Conservation (phyloP, 1,140 invertebrate genomes). For the Berghia stephanieae region DNA sequence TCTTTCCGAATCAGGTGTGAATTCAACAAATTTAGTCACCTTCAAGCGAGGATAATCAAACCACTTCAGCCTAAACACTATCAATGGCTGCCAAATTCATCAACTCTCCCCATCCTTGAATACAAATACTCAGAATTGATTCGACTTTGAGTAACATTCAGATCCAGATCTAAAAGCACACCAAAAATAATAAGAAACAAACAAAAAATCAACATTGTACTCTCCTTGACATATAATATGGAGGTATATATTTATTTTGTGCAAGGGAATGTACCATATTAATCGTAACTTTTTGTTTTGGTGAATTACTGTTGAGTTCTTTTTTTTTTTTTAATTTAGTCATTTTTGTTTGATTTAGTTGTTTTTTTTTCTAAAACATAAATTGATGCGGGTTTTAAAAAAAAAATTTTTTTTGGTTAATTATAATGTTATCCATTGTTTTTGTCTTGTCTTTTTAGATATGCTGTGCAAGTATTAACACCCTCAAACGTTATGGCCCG, state of each 20-base stretch:
- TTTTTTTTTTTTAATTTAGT: background rate
- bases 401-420: background rate
- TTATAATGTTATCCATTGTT: background rate
- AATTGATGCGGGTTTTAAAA: background rate
- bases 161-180: no score
- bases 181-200: no score
- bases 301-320: background rate
- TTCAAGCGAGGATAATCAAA: no score
- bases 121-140: no score
- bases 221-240: no score
- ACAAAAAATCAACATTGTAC: no score
- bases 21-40: no score
- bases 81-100: no score
- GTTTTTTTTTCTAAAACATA: slow-evolving; percentile 1
- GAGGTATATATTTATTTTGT: background rate
- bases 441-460: slow-evolving; percentile 69
- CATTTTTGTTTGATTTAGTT: background rate
- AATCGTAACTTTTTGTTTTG: background rate
- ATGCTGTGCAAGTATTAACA: slow-evolving; percentile 93
- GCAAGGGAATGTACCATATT: background rate
- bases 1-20: no score
- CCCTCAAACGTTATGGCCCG: slow-evolving; percentile 88
- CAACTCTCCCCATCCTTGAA: no score
- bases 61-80: no score
- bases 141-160: no score